A percentile compares a stretch with the other conserved stretches of the same genome.
phyloP scores from a whole-genome alignment of 2,888 invertebrate genomes.

The Melinaea menophilus region DNA sequence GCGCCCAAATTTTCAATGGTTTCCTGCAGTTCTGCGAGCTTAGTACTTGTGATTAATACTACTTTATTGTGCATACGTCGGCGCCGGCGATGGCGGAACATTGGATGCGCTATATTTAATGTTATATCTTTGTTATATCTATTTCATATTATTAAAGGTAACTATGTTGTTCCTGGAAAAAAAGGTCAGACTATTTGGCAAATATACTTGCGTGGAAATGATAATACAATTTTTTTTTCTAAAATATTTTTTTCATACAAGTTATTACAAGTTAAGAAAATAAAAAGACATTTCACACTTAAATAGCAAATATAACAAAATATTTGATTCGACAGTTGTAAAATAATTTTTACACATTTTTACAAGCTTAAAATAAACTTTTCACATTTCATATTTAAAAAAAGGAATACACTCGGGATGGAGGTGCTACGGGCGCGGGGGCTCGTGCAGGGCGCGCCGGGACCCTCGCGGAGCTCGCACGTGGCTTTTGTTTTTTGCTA shows the following conservation, averaged over 20 bases:
- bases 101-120: slow-evolving; percentile 2
- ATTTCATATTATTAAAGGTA: no score
- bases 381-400: no score
- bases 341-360: no score
- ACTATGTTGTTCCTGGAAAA: background rate
- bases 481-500: slow-evolving; percentile 30
- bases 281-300: no score
- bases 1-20: slow-evolving; percentile 75
- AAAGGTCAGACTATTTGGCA: background rate
- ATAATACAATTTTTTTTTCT: background rate
- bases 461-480: slow-evolving; percentile 36
- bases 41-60: slow-evolving; percentile 28
- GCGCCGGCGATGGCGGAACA: slow-evolving; percentile 7
- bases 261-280: slow-evolving; percentile 1
- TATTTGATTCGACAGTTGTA: no score
- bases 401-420: no score
- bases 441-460: slow-evolving; percentile 53
- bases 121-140: background rate
- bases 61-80: slow-evolving; percentile 21
- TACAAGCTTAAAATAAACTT: no score
- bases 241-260: background rate
- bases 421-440: slow-evolving; percentile 18
- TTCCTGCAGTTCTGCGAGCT: slow-evolving; percentile 52
- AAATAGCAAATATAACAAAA: no score
- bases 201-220: background rate